These are phyloP conservation scores for Arctopsyche grandis DNA, from an alignment of 1,140 invertebrate genomes.

Conservation along the genomic window DNA sequence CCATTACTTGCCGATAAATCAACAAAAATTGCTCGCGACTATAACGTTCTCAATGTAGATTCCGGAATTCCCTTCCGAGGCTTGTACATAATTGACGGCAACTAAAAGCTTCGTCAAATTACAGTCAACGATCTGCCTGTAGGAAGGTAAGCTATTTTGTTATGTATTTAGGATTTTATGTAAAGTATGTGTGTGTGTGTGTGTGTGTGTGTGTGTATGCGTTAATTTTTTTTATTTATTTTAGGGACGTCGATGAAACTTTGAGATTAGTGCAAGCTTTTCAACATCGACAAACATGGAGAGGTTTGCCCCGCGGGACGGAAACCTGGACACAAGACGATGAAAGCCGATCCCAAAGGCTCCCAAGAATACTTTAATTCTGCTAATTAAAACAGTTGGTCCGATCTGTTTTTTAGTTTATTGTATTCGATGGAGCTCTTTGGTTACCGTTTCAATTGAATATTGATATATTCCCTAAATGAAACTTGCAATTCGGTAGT, in stretches of 20 bases:
- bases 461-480: too few species aligned
- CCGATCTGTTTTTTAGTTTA: background rate
- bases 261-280: constrained; percentile 94
- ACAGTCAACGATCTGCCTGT: constrained; percentile 99
- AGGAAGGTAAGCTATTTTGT: constrained; percentile 76
- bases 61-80: constrained; percentile 97
- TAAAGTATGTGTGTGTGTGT: background rate
- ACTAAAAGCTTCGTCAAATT: constrained; percentile 93
- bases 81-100: constrained; percentile 97
- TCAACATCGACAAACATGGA: constrained; percentile 92
- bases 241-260: constrained; percentile 88
- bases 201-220: background rate
- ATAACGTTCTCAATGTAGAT: too few species aligned
- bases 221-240: constrained; percentile 5
- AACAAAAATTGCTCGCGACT: too few species aligned
- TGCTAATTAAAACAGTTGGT: constrained; percentile 67
- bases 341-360: constrained; percentile 88
- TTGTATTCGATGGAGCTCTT: background rate
- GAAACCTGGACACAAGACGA: constrained; percentile 94
- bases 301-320: constrained; percentile 98
- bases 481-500: too few species aligned
- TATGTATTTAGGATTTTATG: too few species aligned
- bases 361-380: constrained; percentile 89
- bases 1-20: too few species aligned
- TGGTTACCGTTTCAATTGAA: background rate